phyloP scores from a whole-genome alignment of 1,140 invertebrate species.

The Trichogramma pretiosum region DNA sequence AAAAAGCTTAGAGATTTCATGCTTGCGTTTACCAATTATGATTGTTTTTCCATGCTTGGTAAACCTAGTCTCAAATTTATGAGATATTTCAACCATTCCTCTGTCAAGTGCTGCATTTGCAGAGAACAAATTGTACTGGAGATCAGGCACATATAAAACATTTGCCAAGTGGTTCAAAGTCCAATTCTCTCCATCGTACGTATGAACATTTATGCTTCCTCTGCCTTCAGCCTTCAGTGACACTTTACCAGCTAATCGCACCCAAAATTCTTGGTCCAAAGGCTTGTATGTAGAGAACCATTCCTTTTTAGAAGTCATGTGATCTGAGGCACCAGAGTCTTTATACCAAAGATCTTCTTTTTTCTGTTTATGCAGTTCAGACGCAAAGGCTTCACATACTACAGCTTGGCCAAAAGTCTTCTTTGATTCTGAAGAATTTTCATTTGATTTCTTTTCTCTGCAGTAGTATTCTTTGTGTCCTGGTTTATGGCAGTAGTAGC shows the following conservation, averaged over 20 bases:
- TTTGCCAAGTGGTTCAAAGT: slow-evolving; percentile 24
- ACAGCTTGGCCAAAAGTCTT: slow-evolving; percentile 7
- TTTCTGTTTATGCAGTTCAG: neutral
- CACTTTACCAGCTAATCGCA: slow-evolving; percentile 22
- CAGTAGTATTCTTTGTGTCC: slow-evolving; percentile 11
- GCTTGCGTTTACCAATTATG: slow-evolving; percentile 15
- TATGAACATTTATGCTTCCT: slow-evolving; percentile 22
- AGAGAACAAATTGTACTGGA: slow-evolving; percentile 39
- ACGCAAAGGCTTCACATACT: slow-evolving; percentile 8
- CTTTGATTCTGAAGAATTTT: slow-evolving; percentile 1
- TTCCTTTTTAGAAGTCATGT: slow-evolving; percentile 19
- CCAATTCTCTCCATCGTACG: slow-evolving; percentile 23
- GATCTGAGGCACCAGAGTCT: slow-evolving; percentile 24
- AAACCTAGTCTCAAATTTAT: slow-evolving; percentile 1
- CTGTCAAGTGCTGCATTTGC: slow-evolving; percentile 27
- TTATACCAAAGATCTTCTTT: slow-evolving; percentile 16
- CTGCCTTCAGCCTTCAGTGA: slow-evolving; percentile 19
- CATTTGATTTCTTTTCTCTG: slow-evolving; percentile 1
- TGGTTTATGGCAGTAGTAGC: slow-evolving; percentile 14
- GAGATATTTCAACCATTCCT: slow-evolving; percentile 22
- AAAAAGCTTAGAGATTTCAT: slow-evolving; percentile 15
- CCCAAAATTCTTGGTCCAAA: slow-evolving; percentile 11
- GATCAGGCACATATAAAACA: slow-evolving; percentile 34
- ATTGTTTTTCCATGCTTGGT: slow-evolving; percentile 6
- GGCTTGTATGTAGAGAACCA: slow-evolving; percentile 18